Base-by-base conservation (phyloP, 1,140 invertebrate species). In the Rhyzopertha dominica region DNA sequence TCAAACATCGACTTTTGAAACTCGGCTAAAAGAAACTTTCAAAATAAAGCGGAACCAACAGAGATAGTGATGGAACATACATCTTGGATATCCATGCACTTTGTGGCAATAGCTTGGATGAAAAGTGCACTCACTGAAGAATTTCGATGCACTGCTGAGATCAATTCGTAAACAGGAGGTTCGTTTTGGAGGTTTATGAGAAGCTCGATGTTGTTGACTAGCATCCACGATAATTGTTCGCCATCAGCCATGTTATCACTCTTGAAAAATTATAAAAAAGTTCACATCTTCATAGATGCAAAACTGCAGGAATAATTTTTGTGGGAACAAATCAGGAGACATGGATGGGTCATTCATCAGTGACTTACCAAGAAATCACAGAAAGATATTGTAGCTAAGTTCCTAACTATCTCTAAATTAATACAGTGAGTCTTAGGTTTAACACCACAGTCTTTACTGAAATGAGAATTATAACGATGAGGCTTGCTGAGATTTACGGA, bases 201-300 rank as follows among this genome's bases (percentile, higher is more conserved):
- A 16, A 83, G 76, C 51, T 79, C 72, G 0, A 85, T 77, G 53
- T 87, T 77, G 58, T 84, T 82, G 1, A 81, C 76, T 14, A 90
- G 64, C n/a, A 90, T 63, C 85, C 85, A 90, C 0, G 80, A 79
- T 23, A 89, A 66, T 43, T 85, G 79, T 17, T 87, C 80, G 2
- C 74, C 80, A 63, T 88, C 82, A 40, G 74, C 74, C 8, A 85
- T 67, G 59, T 81, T 82, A 56, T 84, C 80, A 61, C 75, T 80
- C 63, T 79, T 43, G 47, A 61, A 54, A 14, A 28, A 49, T 43
- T 28, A 22, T 25, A 26, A 26, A 29, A 18, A 30, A n/a, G n/a
- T n/a, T n/a, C n/a, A n/a, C n/a, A n/a, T n/a, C n/a, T n/a, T 20
- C 16, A 7, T 19, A 12, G 10, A 19, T 1, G 10, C 10, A 23